These are phyloP conservation scores for Acomys russatus DNA, from an alignment of 2,797 vertebrate genomes.

Conservation along the genomic window DNA sequence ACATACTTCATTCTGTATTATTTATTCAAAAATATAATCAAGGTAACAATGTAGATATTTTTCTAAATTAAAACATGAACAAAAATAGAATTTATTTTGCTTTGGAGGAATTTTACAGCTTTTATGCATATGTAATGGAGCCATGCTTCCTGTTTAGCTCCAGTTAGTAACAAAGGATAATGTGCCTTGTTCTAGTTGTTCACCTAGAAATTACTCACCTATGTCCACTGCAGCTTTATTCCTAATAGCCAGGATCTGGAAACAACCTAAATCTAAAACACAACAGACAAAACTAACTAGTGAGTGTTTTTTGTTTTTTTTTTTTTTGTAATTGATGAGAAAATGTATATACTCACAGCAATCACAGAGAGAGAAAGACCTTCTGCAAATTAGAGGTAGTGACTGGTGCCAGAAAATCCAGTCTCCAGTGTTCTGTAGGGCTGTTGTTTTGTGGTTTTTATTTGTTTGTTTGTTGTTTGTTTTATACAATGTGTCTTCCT, in stretches of 20 bases:
- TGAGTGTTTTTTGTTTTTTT: too few relatives aligned
- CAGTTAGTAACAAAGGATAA: not conserved
- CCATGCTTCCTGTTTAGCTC: not conserved
- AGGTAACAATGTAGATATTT: not conserved
- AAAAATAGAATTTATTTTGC: not conserved
- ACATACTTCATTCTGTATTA: not conserved
- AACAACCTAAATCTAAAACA: not conserved
- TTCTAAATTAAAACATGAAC: conserved; percentile 24
- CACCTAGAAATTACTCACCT: not conserved
- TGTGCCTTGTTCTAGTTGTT: not conserved
- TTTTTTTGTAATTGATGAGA: not conserved
- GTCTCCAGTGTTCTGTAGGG: not conserved
- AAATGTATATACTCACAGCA: not conserved
- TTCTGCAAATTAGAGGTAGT: too few relatives aligned
- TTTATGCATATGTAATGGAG: not conserved
- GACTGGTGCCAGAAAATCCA: not conserved
- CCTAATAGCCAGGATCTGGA: too few relatives aligned
- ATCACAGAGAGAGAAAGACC: not conserved
- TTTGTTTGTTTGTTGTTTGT: not conserved
- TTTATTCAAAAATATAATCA: conserved; percentile 36
- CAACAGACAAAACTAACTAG: not conserved
- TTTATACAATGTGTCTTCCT: not conserved
- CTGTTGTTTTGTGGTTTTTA: not conserved
- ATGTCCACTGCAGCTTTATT: too few relatives aligned
- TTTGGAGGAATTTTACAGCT: not conserved